Evolutionary conservation across 2,797 vertebrate genomes (phyloP).

Genomic region (Propithecus perrieri): DNA sequence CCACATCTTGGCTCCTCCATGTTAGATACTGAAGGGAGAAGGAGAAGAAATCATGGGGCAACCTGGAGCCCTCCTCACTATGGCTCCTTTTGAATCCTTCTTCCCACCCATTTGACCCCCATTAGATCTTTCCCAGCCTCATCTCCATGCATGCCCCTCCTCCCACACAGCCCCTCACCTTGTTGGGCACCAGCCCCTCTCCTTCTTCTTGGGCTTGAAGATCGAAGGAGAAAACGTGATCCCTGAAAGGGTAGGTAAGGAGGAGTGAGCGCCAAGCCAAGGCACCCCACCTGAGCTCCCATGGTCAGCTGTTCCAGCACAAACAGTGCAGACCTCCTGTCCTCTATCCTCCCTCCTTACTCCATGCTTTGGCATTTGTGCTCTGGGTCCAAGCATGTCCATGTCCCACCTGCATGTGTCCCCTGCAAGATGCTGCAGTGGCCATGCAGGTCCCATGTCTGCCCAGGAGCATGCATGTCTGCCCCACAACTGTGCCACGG

Average conservation of each 20-base stretch:
- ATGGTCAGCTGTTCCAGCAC: not conserved
- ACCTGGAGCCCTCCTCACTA: not conserved
- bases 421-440: slow-evolving; percentile 56
- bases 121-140: not conserved
- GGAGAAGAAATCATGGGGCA: not conserved
- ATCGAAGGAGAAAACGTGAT: slow-evolving; percentile 95
- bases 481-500: slow-evolving; percentile 32
- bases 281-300: not conserved
- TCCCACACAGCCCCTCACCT: slow-evolving; percentile 85
- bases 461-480: slow-evolving; percentile 49
- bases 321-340: not conserved
- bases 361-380: not conserved
- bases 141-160: not conserved
- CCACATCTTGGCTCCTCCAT: slow-evolving; percentile 83
- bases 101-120: not conserved
- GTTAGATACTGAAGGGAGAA: slow-evolving; percentile 81
- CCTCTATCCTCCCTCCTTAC: not conserved
- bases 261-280: not conserved
- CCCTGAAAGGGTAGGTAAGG: slow-evolving; percentile 83
- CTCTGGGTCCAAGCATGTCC: slow-evolving; percentile 9
- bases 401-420: slow-evolving; percentile 40
- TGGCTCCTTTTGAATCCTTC: not conserved
- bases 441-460: slow-evolving; percentile 42
- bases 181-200: slow-evolving; percentile 90
- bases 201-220: slow-evolving; percentile 87